Percentiles rank a stretch among this genome's conserved stretches.
These are phyloP conservation scores for Drosophila seclusa DNA, from an alignment of 2,888 invertebrate species.

Conservation along the genomic window DNA sequence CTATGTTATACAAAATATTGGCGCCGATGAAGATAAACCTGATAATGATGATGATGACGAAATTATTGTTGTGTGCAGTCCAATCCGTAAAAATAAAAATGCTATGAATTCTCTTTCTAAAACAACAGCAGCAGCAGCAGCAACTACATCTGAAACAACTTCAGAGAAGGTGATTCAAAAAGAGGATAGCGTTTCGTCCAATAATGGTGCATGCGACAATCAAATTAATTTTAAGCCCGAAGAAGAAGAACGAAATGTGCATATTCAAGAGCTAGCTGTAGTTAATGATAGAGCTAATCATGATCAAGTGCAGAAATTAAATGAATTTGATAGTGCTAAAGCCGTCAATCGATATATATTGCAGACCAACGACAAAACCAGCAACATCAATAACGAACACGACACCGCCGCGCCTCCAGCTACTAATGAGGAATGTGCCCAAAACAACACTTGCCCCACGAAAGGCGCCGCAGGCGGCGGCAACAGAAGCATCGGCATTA, in stretches of 20 bases:
- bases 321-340: slow-evolving; percentile 60
- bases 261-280: slow-evolving; percentile 40
- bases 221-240: slow-evolving; percentile 54
- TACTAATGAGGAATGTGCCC: slow-evolving; percentile 42
- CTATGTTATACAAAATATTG: slow-evolving; percentile 28
- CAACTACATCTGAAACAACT: background rate
- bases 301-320: slow-evolving; percentile 46
- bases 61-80: slow-evolving; percentile 70
- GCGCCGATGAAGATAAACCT: slow-evolving; percentile 8
- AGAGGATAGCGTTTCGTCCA: slow-evolving; percentile 4
- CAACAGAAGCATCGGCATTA: slow-evolving; percentile 24
- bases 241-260: slow-evolving; percentile 18
- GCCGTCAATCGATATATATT: slow-evolving; percentile 64
- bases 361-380: slow-evolving; percentile 72
- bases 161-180: background rate
- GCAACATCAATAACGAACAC: slow-evolving; percentile 45
- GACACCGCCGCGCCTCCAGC: slow-evolving; percentile 54
- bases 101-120: background rate
- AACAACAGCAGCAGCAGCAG: background rate
- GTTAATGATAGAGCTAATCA: slow-evolving; percentile 44
- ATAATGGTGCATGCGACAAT: slow-evolving; percentile 25
- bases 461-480: slow-evolving; percentile 17
- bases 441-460: slow-evolving; percentile 21
- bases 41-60: slow-evolving; percentile 56
- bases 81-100: slow-evolving; percentile 30